A percentile compares a stretch with the other conserved stretches of the same genome.
These are phyloP conservation scores for Passerina amoena DNA, from an alignment of 2,113 vertebrate genomes.

Conservation along the genomic window DNA sequence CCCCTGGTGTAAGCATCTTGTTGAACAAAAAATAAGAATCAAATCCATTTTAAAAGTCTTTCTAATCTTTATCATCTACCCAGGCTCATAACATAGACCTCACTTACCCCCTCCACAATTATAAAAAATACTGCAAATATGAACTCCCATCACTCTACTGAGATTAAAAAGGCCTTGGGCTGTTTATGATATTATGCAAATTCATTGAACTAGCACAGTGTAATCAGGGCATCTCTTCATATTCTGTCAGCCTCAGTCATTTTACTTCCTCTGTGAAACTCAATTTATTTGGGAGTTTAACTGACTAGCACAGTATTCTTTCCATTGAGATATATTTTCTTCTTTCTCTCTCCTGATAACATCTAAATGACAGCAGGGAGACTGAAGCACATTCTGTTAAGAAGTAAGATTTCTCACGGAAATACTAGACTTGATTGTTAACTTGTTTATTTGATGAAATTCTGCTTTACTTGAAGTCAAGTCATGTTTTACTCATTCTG, in stretches of 20 bases:
- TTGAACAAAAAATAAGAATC: neutral
- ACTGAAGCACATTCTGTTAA: neutral
- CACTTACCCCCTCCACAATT: neutral
- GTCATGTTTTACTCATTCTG: neutral
- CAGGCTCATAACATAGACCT: neutral
- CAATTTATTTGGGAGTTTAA: slow-evolving; percentile 34
- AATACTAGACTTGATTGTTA: neutral
- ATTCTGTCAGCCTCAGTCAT: slow-evolving; percentile 2
- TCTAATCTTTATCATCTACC: neutral
- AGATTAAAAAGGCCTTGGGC: neutral
- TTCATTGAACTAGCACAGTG: slow-evolving; percentile 11
- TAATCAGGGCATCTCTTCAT: slow-evolving; percentile 53
- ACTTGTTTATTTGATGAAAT: neutral
- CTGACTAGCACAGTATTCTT: neutral
- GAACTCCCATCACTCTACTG: neutral
- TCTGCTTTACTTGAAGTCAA: neutral
- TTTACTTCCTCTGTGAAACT: slow-evolving; percentile 21
- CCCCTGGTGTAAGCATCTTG: neutral
- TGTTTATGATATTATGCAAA: slow-evolving; percentile 56
- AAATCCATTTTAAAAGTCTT: neutral
- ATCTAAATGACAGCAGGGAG: slow-evolving; percentile 11
- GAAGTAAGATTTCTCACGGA: neutral
- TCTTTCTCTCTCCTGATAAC: neutral
- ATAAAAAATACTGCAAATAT: neutral
- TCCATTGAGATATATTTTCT: neutral